Evolutionary conservation across 2,113 vertebrate species (phyloP), one percentile per base, ranked within the genome.

Genomic region (Lucifuga dentata): DNA sequence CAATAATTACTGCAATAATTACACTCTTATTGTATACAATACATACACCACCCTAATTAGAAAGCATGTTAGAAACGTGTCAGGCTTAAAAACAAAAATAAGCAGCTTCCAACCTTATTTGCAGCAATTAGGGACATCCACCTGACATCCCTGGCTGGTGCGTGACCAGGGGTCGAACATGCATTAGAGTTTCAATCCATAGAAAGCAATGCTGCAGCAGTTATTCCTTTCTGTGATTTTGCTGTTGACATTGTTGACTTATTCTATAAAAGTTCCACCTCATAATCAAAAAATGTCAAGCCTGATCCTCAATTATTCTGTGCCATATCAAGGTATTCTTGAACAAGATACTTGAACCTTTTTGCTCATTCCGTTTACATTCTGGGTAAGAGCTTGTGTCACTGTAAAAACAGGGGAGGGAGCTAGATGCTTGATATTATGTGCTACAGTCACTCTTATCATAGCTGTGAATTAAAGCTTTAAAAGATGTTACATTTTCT

Each of bases 221-320:
- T 62, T 72, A 73, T 66, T 24, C 5, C 19, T 21, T 32, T 12
- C 36, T 5, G n/a, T 83, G 80, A 87, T 84, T 82, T 83, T n/a
- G n/a, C n/a, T n/a, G n/a, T n/a, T n/a, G n/a, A n/a, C n/a, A 82
- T 17, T 67, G 72, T 35, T 49, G 58, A 21, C 21, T 59, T 63
- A 60, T 63, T 68, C 39, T 50, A n/a, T n/a, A n/a, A n/a, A n/a
- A n/a, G n/a, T n/a, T n/a, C n/a, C n/a, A n/a, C n/a, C n/a, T n/a
- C n/a, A n/a, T n/a, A n/a, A n/a, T n/a, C n/a, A n/a, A n/a, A n/a
- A 81, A 83, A 79, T 68, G 20, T 67, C 49, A 63, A 35, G 59
- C 68, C 82, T 52, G 44, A 48, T 59, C 44, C 21, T 68, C 35
- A 24, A 32, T 48, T 24, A 32, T 20, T 60, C 43, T 58, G 19